Conservation (phyloP, 2,113 vertebrate species). For the Parus major region DNA sequence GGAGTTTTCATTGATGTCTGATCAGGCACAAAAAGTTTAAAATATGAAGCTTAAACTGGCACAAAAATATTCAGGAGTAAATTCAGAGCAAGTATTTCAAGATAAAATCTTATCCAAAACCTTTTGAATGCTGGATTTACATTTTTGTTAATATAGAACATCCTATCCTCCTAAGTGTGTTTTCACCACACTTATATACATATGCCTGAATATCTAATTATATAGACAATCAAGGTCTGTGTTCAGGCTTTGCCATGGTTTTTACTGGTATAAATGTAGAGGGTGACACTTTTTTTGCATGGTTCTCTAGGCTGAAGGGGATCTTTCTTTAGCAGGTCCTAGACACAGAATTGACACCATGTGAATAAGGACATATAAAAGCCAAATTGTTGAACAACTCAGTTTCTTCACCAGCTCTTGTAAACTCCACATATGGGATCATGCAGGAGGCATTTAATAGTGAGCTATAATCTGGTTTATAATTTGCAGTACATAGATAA, state of each 20-base stretch:
- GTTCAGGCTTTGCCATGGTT: background rate
- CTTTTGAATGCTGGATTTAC: background rate
- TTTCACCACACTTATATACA: background rate
- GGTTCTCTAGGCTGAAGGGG: background rate
- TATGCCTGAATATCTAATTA: background rate
- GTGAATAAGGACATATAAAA: background rate
- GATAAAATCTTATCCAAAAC: background rate
- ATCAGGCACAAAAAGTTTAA: background rate
- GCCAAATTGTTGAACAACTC: background rate
- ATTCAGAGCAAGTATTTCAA: background rate
- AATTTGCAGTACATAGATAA: background rate
- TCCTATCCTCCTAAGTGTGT: background rate
- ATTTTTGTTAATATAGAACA: background rate
- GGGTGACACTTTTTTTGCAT: accelerated
- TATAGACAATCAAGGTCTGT: background rate
- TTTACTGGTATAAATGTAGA: background rate
- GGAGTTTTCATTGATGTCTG: background rate
- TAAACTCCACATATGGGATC: background rate
- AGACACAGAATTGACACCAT: background rate
- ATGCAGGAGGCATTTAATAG: background rate
- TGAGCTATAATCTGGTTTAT: background rate
- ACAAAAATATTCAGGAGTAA: background rate
- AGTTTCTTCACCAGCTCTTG: background rate
- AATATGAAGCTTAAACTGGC: background rate
- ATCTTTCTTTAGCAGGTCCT: background rate